Evolutionary conservation across 2,113 vertebrate species (phyloP), one percentile per base, ranked within the genome.

Genomic region (Lophius piscatorius): DNA sequence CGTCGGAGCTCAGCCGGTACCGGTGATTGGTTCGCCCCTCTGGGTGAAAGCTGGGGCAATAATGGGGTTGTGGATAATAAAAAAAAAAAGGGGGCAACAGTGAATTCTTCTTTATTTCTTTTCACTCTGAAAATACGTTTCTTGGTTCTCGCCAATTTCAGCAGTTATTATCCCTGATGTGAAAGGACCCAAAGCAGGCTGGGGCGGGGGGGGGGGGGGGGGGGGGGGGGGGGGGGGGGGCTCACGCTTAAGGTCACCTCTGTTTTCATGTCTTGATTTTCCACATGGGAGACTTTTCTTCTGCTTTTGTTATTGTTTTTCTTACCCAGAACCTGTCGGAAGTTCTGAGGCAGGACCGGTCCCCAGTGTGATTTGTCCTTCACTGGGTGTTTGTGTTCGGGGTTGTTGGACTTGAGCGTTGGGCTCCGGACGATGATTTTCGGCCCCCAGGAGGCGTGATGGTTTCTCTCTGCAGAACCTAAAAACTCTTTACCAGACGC

Each of bases 331-430:
- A n/a, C n/a, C 23, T 24, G 39, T 60, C 33, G 70, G 63, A 57
- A 47, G 39, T 64, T 59, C 7, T 22, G 45, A 51, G 40, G 35
- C 40, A 20, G 14, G 22, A 60, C 3, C 14, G 39, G 57, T 3
- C 21, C 1, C 9, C 34, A 66, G 12, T 73, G 67, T 44, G 74
- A 70, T 68, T 44, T 40, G 78, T 71, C 59, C 71, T 63, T 57
- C 42, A 36, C 6, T 0, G n/a, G 10, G 2, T 65, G 65, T 74
- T 79, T 79, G 65, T 72, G 59, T 65, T 63, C 1, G 26, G 4
- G 70, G 31, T 60, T 50, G 76, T 81, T 66, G 17, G 42, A 34
- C 22, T 46, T 24, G 59, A 62, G 57, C 16, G 12, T 20, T 34
- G 44, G 34, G 66, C 56, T 54, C 23, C 1, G 57, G 57, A 35